These are phyloP conservation scores for Leptarthrus brevirostris DNA, from an alignment of 2,888 invertebrate genomes.

Conservation along the genomic window DNA sequence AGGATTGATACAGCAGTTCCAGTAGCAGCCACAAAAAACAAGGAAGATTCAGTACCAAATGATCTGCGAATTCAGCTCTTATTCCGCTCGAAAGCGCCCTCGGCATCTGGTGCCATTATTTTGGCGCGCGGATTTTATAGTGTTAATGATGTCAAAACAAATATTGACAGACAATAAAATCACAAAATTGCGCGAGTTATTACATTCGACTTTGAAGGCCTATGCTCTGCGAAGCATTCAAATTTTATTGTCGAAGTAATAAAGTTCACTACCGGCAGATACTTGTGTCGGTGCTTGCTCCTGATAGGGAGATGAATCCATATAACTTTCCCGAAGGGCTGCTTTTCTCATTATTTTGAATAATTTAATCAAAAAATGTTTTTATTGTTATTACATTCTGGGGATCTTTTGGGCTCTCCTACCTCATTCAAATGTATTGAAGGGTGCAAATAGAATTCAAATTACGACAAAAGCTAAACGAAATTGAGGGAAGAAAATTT, in stretches of 20 bases:
- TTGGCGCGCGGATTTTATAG: conserved; percentile 30
- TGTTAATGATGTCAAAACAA: conserved; percentile 48
- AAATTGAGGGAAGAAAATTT: conserved; percentile 29
- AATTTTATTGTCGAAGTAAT: conserved; percentile 33
- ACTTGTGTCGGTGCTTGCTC: not conserved
- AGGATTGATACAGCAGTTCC: conserved; percentile 37
- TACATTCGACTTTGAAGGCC: conserved; percentile 11
- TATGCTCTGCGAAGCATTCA: conserved; percentile 3
- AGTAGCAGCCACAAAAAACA: conserved; percentile 18
- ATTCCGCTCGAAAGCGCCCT: conserved; percentile 21
- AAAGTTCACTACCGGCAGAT: conserved; percentile 32
- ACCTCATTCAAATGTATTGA: conserved; percentile 16
- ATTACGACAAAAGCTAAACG: conserved; percentile 18
- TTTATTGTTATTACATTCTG: conserved; percentile 45
- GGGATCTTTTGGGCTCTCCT: conserved; percentile 10
- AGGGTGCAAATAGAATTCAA: conserved; percentile 48
- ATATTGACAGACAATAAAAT: conserved; percentile 44
- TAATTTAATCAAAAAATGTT: conserved; percentile 50
- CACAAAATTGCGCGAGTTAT: conserved; percentile 31
- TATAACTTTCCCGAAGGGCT: conserved; percentile 39
- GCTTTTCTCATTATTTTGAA: conserved; percentile 49
- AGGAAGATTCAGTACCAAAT: not conserved
- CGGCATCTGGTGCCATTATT: conserved; percentile 27
- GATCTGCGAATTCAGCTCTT: conserved; percentile 40
- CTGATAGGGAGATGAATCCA: conserved; percentile 26